A percentile compares a stretch with the other conserved stretches of the same genome.
Evolutionary conservation across 2,888 invertebrate species (phyloP).

Genomic region (Hypsopygia costalis): DNA sequence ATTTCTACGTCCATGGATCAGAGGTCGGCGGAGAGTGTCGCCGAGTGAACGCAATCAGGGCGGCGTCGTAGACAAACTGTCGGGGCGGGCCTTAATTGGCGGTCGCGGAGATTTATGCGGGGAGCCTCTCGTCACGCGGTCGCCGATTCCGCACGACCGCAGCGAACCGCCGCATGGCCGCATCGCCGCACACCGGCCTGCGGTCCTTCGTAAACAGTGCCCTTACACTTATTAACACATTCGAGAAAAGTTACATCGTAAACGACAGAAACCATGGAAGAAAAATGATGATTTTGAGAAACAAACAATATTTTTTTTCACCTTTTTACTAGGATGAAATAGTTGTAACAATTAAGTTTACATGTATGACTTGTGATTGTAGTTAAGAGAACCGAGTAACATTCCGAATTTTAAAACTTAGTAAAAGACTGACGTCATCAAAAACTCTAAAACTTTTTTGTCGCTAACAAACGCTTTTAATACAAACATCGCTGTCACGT

Average conservation of each 20-base stretch:
- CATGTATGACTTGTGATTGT: too few relatives aligned
- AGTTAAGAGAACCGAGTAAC: too few relatives aligned
- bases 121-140: constrained; percentile 64
- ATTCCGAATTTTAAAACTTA: too few relatives aligned
- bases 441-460: too few relatives aligned
- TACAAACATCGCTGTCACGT: too few relatives aligned
- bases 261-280: neutral
- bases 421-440: too few relatives aligned
- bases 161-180: constrained; percentile 33
- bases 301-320: too few relatives aligned
- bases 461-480: too few relatives aligned
- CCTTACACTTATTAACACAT: constrained; percentile 34
- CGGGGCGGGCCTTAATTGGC: constrained; percentile 77
- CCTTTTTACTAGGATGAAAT: too few relatives aligned
- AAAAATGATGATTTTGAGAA: too few relatives aligned
- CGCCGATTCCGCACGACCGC: constrained; percentile 46
- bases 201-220: constrained; percentile 31
- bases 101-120: constrained; percentile 78
- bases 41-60: constrained; percentile 76
- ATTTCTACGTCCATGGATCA: constrained; percentile 30
- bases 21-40: constrained; percentile 36
- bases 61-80: constrained; percentile 77
- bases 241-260: constrained; percentile 8
- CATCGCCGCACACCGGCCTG: constrained; percentile 24
- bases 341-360: too few relatives aligned